A percentile compares a stretch with the other conserved stretches of the same genome.
Conservation (phyloP, 64 coral and sea anemone genomes). For the Actinia tenebrosa region DNA sequence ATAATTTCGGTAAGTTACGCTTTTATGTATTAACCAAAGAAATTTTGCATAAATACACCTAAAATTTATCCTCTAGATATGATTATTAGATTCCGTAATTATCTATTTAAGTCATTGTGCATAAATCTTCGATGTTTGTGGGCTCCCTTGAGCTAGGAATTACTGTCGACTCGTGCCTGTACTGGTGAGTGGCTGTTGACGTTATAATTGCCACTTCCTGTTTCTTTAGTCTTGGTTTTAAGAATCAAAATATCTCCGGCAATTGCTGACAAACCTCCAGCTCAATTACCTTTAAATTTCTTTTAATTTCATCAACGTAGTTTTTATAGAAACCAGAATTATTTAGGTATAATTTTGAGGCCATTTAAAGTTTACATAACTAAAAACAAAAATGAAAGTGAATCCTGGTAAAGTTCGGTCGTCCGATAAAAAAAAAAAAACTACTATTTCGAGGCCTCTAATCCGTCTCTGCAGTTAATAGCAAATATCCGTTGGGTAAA, state of each 20-base stretch:
- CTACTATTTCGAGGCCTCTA: too few species aligned
- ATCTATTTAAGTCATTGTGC: background rate
- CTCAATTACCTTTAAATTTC: background rate
- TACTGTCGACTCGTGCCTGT: background rate
- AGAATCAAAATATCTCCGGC: background rate
- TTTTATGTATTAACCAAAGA: too few species aligned
- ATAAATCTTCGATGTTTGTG: background rate
- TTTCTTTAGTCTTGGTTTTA: background rate
- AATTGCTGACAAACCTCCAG: background rate
- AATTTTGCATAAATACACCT: too few species aligned
- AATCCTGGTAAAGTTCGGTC: background rate
- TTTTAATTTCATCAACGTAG: background rate
- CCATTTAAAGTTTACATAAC: background rate
- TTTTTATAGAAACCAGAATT: background rate
- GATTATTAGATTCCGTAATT: background rate
- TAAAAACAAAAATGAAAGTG: background rate
- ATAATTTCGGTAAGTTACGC: background rate
- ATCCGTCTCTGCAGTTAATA: too few species aligned
- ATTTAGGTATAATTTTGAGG: background rate
- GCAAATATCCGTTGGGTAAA: too few species aligned
- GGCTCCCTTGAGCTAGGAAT: background rate
- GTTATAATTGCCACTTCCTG: background rate
- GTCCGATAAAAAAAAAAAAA: background rate
- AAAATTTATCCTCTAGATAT: too few species aligned
- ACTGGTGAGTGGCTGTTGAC: slow-evolving; percentile 6